Evolutionary conservation across 2,113 vertebrate species (phyloP).

Genomic region (Esox niger): DNA sequence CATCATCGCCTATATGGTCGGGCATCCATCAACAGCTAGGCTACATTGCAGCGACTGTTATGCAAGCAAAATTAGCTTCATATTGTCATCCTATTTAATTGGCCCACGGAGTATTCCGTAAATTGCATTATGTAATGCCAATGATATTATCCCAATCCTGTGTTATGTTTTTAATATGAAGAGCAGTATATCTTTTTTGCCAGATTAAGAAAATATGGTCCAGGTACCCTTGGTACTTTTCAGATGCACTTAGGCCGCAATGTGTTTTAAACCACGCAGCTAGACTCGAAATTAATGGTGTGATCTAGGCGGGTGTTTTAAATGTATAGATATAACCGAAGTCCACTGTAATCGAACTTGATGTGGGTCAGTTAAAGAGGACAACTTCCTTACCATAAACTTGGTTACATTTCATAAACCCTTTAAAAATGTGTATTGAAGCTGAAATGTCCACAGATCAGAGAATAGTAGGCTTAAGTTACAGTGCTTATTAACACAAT

Average conservation of each 20-base stretch:
- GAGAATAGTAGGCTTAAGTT: too few relatives aligned
- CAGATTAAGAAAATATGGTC: not conserved
- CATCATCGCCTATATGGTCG: slow-evolving; percentile 29
- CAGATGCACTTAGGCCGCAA: not conserved
- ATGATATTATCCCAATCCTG: slow-evolving; percentile 14
- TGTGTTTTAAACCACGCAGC: not conserved
- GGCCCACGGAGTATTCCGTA: slow-evolving; percentile 45
- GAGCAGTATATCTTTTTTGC: not conserved
- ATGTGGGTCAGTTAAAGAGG: too few relatives aligned
- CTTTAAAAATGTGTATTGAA: too few relatives aligned
- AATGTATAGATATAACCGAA: too few relatives aligned
- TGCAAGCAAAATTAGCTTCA: slow-evolving; percentile 36
- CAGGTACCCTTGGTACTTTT: too few relatives aligned
- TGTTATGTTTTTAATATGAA: slow-evolving; percentile 31
- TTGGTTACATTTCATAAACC: too few relatives aligned
- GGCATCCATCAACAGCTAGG: slow-evolving; percentile 37
- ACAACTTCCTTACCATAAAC: too few relatives aligned
- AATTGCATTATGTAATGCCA: slow-evolving; percentile 63
- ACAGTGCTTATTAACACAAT: too few relatives aligned
- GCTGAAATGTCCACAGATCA: too few relatives aligned
- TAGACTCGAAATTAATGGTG: not conserved
- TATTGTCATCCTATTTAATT: slow-evolving; percentile 56
- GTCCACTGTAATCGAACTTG: too few relatives aligned
- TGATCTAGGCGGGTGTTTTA: not conserved
- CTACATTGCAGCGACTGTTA: slow-evolving; percentile 36